Base-by-base conservation (phyloP, 2,113 vertebrate species). In the Megaleporinus macrocephalus region DNA sequence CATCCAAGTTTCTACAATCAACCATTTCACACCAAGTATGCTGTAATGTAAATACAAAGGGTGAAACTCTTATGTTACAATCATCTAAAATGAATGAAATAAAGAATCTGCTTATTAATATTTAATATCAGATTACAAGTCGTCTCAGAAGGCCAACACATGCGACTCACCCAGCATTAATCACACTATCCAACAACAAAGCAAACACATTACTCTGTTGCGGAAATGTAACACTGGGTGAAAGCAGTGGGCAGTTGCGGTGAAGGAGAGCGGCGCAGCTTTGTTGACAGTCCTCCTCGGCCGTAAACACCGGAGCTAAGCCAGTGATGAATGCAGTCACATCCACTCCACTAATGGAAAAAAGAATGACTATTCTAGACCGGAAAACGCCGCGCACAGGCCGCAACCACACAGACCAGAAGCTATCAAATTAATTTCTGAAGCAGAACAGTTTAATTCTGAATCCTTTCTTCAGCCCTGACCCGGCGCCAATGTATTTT, bases 341-440 rank as follows among this genome's bases (percentile, higher is more conserved):
- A 82, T 83, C 76, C 73, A 83, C 83, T 84, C 82, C 80, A 83
- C 80, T 85, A 85, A 87, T 87, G 83, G 76, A 87, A 82, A 86
- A 79, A 84, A 79, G 81, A 80, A 71, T 85, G 79, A 81, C 79
- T 79, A 76, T 86, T 84, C 82, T 63, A 66, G 41, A 68, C 78
- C 29, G 26, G 59, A 71, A 77, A 68, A 68, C 57, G 70, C n/a
- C 33, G 36, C 65, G 73, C 73, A 68, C 55, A 78, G 78, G 75
- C 77, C 59, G 53, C 65, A 47, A n/a, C 49, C 51, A 74, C 44
- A 72, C 63, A 63, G 66, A 79, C 75, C 30, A 30, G 41, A 72
- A 75, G 79, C 83, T 82, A 82, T 84, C 83, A 86, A 80, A 85
- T 88, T 81, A 71, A 81, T 88, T 85, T 86, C 81, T 66, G 78